Evolutionary conservation across 2,888 invertebrate species (phyloP).

Genomic region (Hyles lineata): DNA sequence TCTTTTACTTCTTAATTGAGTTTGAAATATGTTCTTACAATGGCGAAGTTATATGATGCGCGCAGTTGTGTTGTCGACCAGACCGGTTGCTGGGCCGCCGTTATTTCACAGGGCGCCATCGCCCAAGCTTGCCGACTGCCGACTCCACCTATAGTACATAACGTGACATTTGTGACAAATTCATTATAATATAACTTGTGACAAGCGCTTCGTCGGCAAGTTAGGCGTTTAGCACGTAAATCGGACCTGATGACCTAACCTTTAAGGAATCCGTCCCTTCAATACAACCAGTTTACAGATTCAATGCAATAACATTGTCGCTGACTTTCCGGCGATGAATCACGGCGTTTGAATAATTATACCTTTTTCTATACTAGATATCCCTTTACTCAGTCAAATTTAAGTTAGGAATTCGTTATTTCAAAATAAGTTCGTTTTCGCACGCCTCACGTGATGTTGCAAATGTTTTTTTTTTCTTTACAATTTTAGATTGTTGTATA

Average conservation of each 20-base stretch:
- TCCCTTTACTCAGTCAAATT: background rate
- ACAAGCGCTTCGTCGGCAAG: constrained; percentile 28
- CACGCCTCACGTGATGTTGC: constrained; percentile 19
- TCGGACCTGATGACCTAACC: constrained; percentile 49
- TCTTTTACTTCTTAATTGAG: constrained; percentile 37
- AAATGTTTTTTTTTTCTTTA: background rate
- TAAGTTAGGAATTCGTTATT: background rate
- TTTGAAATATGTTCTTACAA: constrained; percentile 10
- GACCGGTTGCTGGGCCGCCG: constrained; percentile 57
- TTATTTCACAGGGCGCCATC: constrained; percentile 81
- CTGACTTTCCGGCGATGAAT: constrained; percentile 63
- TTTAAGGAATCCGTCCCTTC: constrained; percentile 45
- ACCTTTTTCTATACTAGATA: background rate
- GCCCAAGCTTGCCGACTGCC: constrained; percentile 71
- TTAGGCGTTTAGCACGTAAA: background rate
- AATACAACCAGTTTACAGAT: constrained; percentile 52
- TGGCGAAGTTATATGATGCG: constrained; percentile 1
- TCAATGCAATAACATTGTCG: constrained; percentile 41
- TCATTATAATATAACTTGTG: constrained; percentile 37
- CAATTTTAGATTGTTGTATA: background rate
- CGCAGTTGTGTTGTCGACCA: constrained; percentile 22
- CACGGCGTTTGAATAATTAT: constrained; percentile 42
- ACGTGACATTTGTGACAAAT: constrained; percentile 53
- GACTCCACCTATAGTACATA: constrained; percentile 72
- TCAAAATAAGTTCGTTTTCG: constrained; percentile 1